Base-by-base conservation (phyloP, 2,888 invertebrate species). In the Zaprionus lineosus region DNA sequence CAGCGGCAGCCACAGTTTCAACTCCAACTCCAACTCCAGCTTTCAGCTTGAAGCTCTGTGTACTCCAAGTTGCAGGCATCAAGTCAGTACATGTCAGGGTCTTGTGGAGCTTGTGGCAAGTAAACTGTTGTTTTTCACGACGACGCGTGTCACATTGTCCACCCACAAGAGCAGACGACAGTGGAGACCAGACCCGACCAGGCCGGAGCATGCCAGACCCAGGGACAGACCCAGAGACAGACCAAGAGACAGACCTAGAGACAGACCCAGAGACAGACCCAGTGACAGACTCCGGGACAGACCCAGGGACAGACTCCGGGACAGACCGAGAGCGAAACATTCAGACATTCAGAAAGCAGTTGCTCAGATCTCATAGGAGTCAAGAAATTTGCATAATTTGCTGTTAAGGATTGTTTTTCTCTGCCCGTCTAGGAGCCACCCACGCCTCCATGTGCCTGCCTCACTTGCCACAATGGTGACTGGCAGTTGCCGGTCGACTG, bases 111-210 rank as follows among this genome's bases (percentile, higher is more conserved):
- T 57, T 76, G 81, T 75, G 55, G 69, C 82, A 66, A 78, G 84
- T 81, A 84, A 81, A 81, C 86, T 81, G 81, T 81, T 82, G 84
- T 81, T 86, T 78, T 78, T 78, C 85, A 78, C 85, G 82, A 86
- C 84, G 82, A 86, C 86, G 81, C 86, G 86, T 81, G 86, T 81
- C 81, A 81, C 84, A 84, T 84, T 84, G 81, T 81, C 81, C 81
- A 86, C 81, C 81, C 81, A 81, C 81, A 81, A 85, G 60, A 61
- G 72, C 82, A 77, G 75, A 77, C 82, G 74, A 66, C 82, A 77
- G 74, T 26, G 50, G 64, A 55, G 64, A 51, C 58, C 50, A 51
- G 39, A 41, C 37, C 21, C 24, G 53, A 34, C 36, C 41, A 39
- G 28, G 52, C 36, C 33, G 11, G 8, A 18, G n/a, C n/a, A n/a